phyloP scores from a whole-genome alignment of 2,113 vertebrate genomes.

The Stigmatopora nigra region DNA sequence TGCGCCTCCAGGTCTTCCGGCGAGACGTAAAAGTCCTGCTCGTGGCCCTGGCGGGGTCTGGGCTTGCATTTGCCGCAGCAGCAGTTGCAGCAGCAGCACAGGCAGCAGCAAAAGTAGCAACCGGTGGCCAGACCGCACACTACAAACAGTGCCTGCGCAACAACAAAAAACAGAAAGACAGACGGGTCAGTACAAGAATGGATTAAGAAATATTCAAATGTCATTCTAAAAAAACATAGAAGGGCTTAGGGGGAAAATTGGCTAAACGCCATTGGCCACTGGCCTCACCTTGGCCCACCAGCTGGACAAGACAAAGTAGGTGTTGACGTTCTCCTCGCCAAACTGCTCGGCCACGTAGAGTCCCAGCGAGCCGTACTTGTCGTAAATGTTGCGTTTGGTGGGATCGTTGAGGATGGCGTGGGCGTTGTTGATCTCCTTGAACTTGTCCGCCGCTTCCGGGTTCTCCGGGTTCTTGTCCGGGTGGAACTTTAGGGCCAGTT shows the following conservation, averaged over 20 bases:
- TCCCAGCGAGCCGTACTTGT: conserved; percentile 96
- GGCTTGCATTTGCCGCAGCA: conserved; percentile 98
- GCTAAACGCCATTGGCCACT: too few species aligned
- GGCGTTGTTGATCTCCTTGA: conserved; percentile 98
- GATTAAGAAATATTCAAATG: neutral
- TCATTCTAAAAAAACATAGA: too few species aligned
- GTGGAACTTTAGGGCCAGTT: conserved; percentile 95
- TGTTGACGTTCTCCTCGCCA: conserved; percentile 98
- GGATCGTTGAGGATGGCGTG: conserved; percentile 91
- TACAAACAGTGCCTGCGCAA: conserved; percentile 83
- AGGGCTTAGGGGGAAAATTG: too few species aligned
- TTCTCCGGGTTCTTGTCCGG: conserved; percentile 99
- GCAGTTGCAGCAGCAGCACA: conserved; percentile 99
- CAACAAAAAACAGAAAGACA: too few species aligned
- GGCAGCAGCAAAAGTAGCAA: conserved; percentile 98
- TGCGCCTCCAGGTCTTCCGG: conserved; percentile 98
- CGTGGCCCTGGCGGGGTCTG: conserved; percentile 82
- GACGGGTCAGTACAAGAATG: neutral
- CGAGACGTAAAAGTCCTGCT: conserved; percentile 89
- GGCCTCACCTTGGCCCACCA: conserved; percentile 96
- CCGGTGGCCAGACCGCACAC: conserved; percentile 91
- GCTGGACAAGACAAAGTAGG: conserved; percentile 97
- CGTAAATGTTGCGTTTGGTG: conserved; percentile 96
- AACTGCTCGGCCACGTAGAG: conserved; percentile 98
- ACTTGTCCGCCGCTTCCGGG: conserved; percentile 92